Conservation (phyloP, 37 sponge, comb jelly and placozoan species). For the Aphrocallistes beatrix region DNA sequence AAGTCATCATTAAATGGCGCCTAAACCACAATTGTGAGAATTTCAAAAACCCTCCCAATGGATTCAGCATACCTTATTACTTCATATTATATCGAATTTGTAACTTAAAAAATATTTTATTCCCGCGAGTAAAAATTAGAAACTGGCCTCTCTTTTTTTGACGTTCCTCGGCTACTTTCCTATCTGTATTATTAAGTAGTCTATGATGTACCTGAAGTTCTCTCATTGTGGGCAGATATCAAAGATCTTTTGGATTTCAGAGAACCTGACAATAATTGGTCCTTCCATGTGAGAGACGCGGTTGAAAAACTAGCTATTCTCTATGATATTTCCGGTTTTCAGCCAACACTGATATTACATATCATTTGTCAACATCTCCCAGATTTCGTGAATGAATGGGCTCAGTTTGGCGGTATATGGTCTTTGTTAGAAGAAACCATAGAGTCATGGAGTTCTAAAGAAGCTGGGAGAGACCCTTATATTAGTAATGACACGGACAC, state of each 20-base stretch:
- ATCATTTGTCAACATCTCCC: not conserved
- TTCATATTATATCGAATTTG: too few relatives aligned
- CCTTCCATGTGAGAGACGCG: not conserved
- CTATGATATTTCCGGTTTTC: constrained; percentile 1
- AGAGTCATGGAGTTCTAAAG: constrained; percentile 2
- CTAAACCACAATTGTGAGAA: too few relatives aligned
- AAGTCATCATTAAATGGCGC: too few relatives aligned
- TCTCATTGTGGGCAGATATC: constrained; percentile 17
- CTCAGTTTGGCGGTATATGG: constrained; percentile 19
- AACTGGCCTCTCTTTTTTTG: too few relatives aligned
- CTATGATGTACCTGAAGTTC: constrained; percentile 17
- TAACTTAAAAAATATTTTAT: too few relatives aligned
- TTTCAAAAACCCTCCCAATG: too few relatives aligned
- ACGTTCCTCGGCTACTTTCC: too few relatives aligned
- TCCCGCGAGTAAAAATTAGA: too few relatives aligned
- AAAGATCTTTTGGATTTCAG: not conserved
- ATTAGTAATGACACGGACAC: too few relatives aligned
- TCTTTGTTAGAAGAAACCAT: not conserved
- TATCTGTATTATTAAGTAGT: too few relatives aligned
- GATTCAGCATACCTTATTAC: too few relatives aligned
- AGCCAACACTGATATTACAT: constrained; percentile 1
- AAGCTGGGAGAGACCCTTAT: constrained; percentile 12
- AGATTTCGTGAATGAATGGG: not conserved
- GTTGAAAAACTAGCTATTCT: constrained; percentile 10
- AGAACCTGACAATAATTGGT: not conserved